These are phyloP conservation scores for Machaerirhynchus nigripectus DNA, from an alignment of 2,113 vertebrate species.

Conservation along the genomic window DNA sequence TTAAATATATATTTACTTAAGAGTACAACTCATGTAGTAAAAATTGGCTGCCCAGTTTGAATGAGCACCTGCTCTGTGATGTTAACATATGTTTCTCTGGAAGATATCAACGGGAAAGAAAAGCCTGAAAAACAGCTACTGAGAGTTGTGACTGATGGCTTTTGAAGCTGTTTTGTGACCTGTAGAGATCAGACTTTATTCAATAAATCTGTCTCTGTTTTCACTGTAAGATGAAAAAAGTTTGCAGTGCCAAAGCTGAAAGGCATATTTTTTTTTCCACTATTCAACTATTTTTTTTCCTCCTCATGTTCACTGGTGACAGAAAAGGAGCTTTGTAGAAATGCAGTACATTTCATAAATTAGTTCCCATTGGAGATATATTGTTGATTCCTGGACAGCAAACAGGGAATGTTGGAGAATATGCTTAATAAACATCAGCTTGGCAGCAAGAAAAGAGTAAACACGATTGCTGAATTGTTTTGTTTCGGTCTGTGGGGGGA, in stretches of 20 bases:
- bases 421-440: not conserved
- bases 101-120: not conserved
- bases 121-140: not conserved
- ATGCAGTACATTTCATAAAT: not conserved
- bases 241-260: conserved; percentile 11
- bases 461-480: not conserved
- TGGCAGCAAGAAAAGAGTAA: not conserved
- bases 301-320: not conserved
- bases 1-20: not conserved
- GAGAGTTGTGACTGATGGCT: not conserved
- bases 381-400: not conserved
- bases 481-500: not conserved
- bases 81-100: not conserved
- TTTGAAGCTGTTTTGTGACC: conserved; percentile 18
- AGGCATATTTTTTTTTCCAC: not conserved
- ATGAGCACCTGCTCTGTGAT: not conserved
- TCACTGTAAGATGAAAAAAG: not conserved
- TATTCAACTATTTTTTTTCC: not conserved
- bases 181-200: conserved; percentile 14
- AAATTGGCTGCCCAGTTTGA: not conserved
- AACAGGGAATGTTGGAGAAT: not conserved
- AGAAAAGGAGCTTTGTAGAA: not conserved
- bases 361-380: not conserved
- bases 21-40: not conserved
- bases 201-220: conserved; percentile 43